Evolutionary conservation across 2,888 invertebrate species (phyloP).

Genomic region (Leptopilina syphax): DNA sequence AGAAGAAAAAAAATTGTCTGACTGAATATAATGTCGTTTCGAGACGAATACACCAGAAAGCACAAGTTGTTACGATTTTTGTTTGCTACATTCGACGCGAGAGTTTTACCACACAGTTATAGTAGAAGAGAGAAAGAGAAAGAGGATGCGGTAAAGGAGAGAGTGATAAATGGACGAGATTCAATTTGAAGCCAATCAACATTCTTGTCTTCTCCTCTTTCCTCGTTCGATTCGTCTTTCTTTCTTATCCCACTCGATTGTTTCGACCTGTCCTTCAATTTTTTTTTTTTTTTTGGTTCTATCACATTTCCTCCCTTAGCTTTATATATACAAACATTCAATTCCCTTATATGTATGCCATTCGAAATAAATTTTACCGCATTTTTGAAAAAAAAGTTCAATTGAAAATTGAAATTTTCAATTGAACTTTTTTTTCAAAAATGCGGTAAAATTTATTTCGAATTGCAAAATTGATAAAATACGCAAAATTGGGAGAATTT

Average conservation of each 20-base stretch:
- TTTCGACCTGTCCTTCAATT: constrained; percentile 60
- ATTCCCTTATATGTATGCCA: no score
- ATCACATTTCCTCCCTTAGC: constrained; percentile 61
- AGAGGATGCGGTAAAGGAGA: constrained; percentile 42
- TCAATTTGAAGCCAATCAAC: constrained; percentile 75
- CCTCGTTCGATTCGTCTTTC: constrained; percentile 55
- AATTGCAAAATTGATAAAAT: not conserved
- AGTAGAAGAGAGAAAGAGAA: no score
- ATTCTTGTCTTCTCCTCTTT: constrained; percentile 70
- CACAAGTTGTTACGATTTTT: constrained; percentile 38
- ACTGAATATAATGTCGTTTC: constrained; percentile 33
- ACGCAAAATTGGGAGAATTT: constrained; percentile 63
- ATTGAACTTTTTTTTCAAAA: not conserved
- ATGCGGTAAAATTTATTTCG: not conserved
- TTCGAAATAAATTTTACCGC: not conserved
- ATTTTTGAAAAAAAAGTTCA: not conserved
- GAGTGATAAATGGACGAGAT: constrained; percentile 74
- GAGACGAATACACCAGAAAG: constrained; percentile 47
- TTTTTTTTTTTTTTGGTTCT: constrained; percentile 62
- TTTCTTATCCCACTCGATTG: constrained; percentile 44
- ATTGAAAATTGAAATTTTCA: constrained; percentile 47
- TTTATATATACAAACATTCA: no score
- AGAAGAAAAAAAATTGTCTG: not conserved
- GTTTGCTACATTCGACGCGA: constrained; percentile 46
- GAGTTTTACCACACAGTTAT: constrained; percentile 44